Conservation (phyloP, 2,113 vertebrate species). For the Rhadina sibilatrix region DNA sequence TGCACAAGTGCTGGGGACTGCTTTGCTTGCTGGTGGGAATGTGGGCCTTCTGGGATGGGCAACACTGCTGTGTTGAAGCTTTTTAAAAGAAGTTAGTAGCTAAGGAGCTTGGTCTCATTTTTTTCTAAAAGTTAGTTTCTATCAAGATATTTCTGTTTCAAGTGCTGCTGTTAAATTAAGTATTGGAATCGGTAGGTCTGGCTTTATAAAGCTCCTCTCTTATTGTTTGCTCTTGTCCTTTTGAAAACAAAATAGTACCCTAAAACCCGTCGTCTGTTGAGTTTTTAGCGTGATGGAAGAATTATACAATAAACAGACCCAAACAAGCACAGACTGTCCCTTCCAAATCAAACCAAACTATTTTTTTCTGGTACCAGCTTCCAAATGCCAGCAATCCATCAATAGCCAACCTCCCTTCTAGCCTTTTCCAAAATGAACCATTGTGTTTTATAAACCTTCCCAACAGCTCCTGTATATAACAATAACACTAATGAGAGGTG, state of each 20-base stretch:
- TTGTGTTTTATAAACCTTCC: background rate
- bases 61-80: background rate
- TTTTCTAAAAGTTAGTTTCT: background rate
- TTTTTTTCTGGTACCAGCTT: background rate
- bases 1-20: background rate
- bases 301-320: background rate
- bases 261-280: background rate
- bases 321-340: background rate
- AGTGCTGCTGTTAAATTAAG: background rate
- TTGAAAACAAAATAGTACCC: background rate
- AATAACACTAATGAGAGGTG: background rate
- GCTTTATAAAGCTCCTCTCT: background rate
- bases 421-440: background rate
- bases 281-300: background rate
- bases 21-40: accelerated
- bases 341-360: background rate
- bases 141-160: background rate
- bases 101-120: background rate
- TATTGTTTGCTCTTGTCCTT: background rate
- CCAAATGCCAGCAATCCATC: background rate
- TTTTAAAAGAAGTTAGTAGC: background rate
- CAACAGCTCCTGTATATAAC: background rate
- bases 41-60: background rate
- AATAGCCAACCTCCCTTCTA: background rate
- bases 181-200: background rate